Percentiles rank a stretch among this genome's conserved stretches.
These are phyloP conservation scores for Tokudaia muenninki DNA, from an alignment of 2,797 vertebrate species.

Conservation along the genomic window DNA sequence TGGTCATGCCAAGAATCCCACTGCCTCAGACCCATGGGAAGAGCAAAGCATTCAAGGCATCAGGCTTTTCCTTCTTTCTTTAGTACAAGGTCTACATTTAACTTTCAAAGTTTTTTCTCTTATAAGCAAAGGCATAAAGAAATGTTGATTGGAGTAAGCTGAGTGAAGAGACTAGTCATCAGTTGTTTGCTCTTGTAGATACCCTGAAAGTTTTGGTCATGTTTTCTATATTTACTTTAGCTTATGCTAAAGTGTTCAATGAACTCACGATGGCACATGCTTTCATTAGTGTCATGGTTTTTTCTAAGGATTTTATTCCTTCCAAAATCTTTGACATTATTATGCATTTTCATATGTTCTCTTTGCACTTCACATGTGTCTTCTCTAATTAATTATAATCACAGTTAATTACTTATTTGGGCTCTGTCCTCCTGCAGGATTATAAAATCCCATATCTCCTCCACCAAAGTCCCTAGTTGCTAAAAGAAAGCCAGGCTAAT, in stretches of 20 bases:
- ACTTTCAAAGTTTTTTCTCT: neutral
- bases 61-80: neutral
- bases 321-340: conserved; percentile 54
- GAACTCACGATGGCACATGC: conserved; percentile 40
- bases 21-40: neutral
- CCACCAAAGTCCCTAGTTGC: conserved; percentile 4
- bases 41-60: neutral
- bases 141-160: neutral
- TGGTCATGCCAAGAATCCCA: neutral
- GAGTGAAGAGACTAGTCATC: neutral
- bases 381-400: conserved; percentile 74
- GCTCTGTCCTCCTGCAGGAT: conserved; percentile 56
- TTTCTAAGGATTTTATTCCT: neutral
- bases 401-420: conserved; percentile 79
- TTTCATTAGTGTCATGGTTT: conserved; percentile 68
- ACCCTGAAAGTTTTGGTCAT: neutral
- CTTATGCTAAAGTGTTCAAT: conserved; percentile 44
- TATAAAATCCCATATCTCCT: conserved; percentile 70
- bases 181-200: neutral
- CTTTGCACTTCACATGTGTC: conserved; percentile 47
- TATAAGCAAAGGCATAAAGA: neutral
- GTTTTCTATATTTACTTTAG: conserved; percentile 46
- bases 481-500: conserved; percentile 54
- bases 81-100: neutral
- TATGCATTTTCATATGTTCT: conserved; percentile 65